Evolutionary conservation across 2,888 invertebrate species (phyloP), one percentile per base, ranked within the genome.

Genomic region (Dryomyza anilis): DNA sequence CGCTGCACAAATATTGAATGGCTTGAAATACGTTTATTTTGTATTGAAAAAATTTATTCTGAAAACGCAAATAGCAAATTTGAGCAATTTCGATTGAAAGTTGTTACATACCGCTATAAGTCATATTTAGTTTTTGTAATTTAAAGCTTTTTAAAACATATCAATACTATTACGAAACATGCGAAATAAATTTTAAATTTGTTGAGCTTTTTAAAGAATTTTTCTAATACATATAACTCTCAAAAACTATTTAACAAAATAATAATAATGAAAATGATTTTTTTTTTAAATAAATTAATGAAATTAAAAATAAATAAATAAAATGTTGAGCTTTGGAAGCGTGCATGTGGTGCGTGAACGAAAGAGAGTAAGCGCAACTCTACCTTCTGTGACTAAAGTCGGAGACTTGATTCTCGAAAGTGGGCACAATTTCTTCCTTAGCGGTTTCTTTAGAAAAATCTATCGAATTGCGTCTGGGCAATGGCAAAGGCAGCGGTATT

Each of bases 391-490:
- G 73, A 65, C 77, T 80, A 74, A 77, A 84, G 76, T 91, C 90
- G 33, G 89, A 91, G 33, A 88, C 86, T 82, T 91, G 88, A 75
- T 90, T 90, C 76, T 89, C 89, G 76, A 87, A 88, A 72, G 76
- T 77, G 60, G 72, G 74, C 59, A 69, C 68, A 64, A 65, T 71
- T 36, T 79, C 78, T 62, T 80, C 81, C 70, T 83, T 80, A 67
- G 85, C 74, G 84, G 73, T 77, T 74, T 88, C 88, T 69, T 88
- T 87, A 65, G 85, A 81, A 65, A 83, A 80, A 78, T 84, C 87
- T 69, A 88, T 87, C 60, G 88, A 88, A 83, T 88, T 88, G 65
- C 88, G 84, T 52, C 88, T 83, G 45, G 88, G 85, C 50, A 87
- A 85, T 70, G 83, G 81, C 68, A 87, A 85, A 66, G 81, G 77